Evolutionary conservation across 2,113 vertebrate species (phyloP), one percentile per base, ranked within the genome.

Genomic region (Erinaceus europaeus): DNA sequence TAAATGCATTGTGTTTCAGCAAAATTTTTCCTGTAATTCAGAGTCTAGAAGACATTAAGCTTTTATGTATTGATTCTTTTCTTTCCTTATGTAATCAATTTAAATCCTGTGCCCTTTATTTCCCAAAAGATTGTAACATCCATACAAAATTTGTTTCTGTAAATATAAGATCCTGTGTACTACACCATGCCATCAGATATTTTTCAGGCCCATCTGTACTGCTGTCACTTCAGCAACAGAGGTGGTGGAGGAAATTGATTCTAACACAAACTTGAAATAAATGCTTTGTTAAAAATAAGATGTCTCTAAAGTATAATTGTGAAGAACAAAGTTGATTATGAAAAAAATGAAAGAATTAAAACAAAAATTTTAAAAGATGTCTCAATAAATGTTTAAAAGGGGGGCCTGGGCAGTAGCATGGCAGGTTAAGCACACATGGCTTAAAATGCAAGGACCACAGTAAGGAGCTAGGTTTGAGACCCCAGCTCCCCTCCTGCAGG

Each of bases 111-210:
- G 59, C 48, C 27, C 38, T 94, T 80, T 25, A 57, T 84, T 83
- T 93, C 62, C 55, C 86, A 12, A 52, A 94, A 61, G 17, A 89
- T n/a, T 34, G 0, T 91, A 93, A 84, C 69, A 86, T 93, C 85
- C 53, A 78, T 52, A 90, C 64, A 96, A 94, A 92, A 57, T 40
- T 65, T 21, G 93, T 88, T 90, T 94, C 72, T 93, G 34, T 83
- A 76, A 91, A 29, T 74, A 72, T 57, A 74, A 38, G 40, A 13
- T 89, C 96, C 74, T 86, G 17, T 61, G 23, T 50, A 90, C 65
- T 81, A 83, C 15, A 91, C 74, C 78, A 82, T 85, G 11, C 52
- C 83, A 34, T 18, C 50, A 94, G 36, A 42, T 21, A 9, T 90
- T 89, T 88, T 83, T 48, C 57, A 76, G 18, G 29, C 88, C 90